phyloP scores from a whole-genome alignment of 2,113 vertebrate species.

The Oncorhynchus tshawytscha region DNA sequence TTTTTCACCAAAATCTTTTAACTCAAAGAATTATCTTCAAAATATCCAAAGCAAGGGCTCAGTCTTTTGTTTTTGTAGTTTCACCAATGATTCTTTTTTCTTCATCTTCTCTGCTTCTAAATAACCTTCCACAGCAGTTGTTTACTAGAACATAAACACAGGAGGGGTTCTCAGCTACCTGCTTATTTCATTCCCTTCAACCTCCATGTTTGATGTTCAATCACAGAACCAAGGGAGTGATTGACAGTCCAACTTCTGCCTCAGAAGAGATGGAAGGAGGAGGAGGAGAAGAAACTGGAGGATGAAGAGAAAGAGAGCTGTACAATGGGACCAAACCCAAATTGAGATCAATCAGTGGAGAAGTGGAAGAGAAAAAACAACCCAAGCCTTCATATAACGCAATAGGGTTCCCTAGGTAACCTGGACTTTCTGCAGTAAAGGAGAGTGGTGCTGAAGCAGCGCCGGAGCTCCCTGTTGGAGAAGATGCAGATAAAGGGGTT shows the following conservation, averaged over 20 bases:
- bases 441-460: constrained; percentile 99
- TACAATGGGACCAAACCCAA: constrained; percentile 68
- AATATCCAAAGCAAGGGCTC: constrained; percentile 67
- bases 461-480: constrained; percentile 99
- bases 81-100: constrained; percentile 43
- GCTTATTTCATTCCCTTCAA: constrained; percentile 63
- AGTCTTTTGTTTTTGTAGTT: constrained; percentile 58
- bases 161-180: constrained; percentile 61
- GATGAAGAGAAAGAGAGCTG: constrained; percentile 56
- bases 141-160: constrained; percentile 81
- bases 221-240: constrained; percentile 53
- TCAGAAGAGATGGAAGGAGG: constrained; percentile 37
- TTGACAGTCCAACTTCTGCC: constrained; percentile 62
- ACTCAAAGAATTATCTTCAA: constrained; percentile 62
- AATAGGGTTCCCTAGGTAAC: constrained; percentile 99
- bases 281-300: constrained; percentile 19
- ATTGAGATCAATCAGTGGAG: constrained; percentile 68
- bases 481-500: constrained; percentile 99
- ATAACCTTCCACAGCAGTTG: constrained; percentile 66
- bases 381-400: constrained; percentile 97
- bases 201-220: constrained; percentile 59
- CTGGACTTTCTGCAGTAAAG: constrained; percentile 99
- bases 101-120: constrained; percentile 70
- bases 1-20: constrained; percentile 47
- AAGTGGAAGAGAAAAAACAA: constrained; percentile 43